Conservation (phyloP, 2,888 invertebrate species). For the Kryphioiulus occultus region DNA sequence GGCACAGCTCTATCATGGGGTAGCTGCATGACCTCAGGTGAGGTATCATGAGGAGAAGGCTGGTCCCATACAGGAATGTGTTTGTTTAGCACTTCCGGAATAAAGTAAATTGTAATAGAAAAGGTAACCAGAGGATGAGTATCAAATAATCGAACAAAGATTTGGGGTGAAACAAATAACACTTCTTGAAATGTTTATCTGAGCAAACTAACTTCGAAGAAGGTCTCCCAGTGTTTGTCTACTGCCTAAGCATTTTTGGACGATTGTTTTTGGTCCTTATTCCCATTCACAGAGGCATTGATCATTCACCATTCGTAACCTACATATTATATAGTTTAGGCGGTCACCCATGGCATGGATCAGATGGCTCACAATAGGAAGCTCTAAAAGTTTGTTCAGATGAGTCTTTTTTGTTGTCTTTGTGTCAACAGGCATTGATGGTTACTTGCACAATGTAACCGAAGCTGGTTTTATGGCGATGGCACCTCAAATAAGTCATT, state of each 20-base stretch:
- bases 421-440: background rate
- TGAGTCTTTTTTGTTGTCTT: conserved; percentile 39
- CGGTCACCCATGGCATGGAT: background rate
- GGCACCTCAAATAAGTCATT: background rate
- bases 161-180: background rate
- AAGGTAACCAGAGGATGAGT: background rate
- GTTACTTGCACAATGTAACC: conserved; percentile 13
- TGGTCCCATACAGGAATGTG: background rate
- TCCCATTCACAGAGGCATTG: background rate
- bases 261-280: background rate
- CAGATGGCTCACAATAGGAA: background rate
- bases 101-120: background rate
- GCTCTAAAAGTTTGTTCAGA: background rate
- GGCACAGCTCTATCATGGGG: background rate
- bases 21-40: background rate
- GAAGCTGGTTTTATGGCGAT: background rate
- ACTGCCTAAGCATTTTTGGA: background rate
- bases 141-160: background rate
- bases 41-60: conserved; percentile 27
- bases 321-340: background rate
- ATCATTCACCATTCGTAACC: background rate
- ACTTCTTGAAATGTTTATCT: background rate
- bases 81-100: conserved; percentile 39
- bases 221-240: background rate
- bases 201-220: background rate